These are phyloP conservation scores for Lanius collurio DNA, from an alignment of 2,113 vertebrate species.

Conservation along the genomic window DNA sequence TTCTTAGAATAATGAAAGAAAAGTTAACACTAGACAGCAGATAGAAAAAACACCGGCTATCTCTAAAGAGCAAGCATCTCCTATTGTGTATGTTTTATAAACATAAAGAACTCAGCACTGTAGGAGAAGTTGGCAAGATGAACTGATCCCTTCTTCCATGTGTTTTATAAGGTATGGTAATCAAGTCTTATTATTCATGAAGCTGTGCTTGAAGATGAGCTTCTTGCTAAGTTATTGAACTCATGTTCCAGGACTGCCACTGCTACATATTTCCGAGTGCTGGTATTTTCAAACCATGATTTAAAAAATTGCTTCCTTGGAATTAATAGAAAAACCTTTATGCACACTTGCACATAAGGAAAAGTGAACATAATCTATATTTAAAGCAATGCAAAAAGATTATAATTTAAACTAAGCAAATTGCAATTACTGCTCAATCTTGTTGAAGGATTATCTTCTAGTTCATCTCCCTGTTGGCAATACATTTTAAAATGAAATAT, in stretches of 20 bases:
- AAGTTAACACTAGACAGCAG: neutral
- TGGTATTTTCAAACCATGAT: neutral
- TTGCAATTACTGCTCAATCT: constrained; percentile 64
- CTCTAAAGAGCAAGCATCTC: neutral
- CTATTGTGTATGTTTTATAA: neutral
- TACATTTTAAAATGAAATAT: constrained; percentile 67
- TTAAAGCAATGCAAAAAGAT: constrained; percentile 57
- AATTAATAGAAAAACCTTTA: constrained; percentile 55
- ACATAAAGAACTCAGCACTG: neutral
- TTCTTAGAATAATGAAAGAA: neutral
- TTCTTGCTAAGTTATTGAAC: neutral
- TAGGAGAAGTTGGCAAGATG: neutral
- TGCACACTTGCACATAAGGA: constrained; percentile 4
- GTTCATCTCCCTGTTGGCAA: constrained; percentile 61
- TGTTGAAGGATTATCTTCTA: constrained; percentile 62
- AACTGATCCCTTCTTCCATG: neutral
- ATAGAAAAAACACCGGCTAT: neutral
- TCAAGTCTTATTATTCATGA: neutral
- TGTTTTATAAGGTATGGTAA: neutral
- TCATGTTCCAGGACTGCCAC: neutral
- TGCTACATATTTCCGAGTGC: neutral
- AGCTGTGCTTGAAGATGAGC: neutral
- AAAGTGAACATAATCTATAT: constrained; percentile 38
- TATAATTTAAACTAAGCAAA: constrained; percentile 62
- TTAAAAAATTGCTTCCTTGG: constrained; percentile 16